Evolutionary conservation across 2,888 invertebrate genomes (phyloP).

Genomic region (Scaptomyza cyrtandrae): DNA sequence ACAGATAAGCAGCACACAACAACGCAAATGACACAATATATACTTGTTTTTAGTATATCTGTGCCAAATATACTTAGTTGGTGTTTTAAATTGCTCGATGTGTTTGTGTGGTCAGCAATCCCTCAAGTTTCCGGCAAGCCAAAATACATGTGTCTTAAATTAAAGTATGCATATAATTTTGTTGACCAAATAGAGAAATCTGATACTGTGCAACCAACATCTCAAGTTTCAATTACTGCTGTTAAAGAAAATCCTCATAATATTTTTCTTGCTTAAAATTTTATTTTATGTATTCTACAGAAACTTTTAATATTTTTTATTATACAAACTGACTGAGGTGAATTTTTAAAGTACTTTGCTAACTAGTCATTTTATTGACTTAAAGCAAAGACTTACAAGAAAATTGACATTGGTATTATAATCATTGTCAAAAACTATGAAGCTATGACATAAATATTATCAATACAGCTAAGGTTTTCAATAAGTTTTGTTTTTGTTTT

Average conservation of each 20-base stretch:
- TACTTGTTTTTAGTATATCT: conserved; percentile 12
- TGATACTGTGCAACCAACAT: background rate
- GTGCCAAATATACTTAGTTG: conserved; percentile 22
- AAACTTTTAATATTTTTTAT: background rate
- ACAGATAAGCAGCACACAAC: conserved; percentile 65
- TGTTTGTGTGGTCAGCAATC: conserved; percentile 53
- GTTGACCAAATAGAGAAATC: background rate
- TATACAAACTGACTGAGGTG: too few relatives aligned
- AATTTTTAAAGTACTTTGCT: too few relatives aligned
- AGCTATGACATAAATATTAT: background rate
- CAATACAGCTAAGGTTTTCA: background rate
- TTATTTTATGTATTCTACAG: too few relatives aligned
- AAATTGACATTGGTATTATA: background rate
- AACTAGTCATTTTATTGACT: background rate
- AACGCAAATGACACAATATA: background rate
- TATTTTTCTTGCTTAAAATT: background rate
- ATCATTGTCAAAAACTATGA: background rate
- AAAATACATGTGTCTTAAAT: background rate
- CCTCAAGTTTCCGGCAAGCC: background rate
- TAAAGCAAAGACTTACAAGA: too few relatives aligned
- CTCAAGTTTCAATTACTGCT: too few relatives aligned
- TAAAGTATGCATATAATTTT: background rate
- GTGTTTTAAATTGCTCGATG: conserved; percentile 25
- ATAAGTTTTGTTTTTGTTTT: background rate
- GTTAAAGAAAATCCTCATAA: too few relatives aligned